phyloP scores from a whole-genome alignment of 1,140 invertebrate species.

The Anadara kagoshimensis region DNA sequence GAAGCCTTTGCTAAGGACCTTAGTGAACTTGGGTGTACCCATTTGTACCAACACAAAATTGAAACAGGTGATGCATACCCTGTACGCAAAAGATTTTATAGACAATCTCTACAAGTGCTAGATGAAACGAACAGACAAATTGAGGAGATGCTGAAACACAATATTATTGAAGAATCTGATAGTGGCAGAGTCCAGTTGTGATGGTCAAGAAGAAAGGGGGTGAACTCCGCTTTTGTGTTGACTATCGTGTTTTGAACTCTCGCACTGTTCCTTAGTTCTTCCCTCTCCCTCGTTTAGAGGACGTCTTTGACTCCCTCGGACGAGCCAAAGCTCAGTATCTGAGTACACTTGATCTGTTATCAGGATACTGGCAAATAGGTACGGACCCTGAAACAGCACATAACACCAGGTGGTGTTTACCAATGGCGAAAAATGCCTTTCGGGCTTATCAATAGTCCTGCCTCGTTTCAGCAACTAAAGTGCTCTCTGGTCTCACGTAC shows the following conservation, averaged over 20 bases:
- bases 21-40: too few species aligned
- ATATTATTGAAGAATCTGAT: slow-evolving; percentile 29
- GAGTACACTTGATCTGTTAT: slow-evolving; percentile 35
- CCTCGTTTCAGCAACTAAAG: slow-evolving; percentile 19
- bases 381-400: slow-evolving; percentile 32
- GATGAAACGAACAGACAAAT: slow-evolving; percentile 25
- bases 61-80: too few species aligned
- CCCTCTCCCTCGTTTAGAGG: slow-evolving; percentile 31
- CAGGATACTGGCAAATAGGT: slow-evolving; percentile 42
- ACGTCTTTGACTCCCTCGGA: slow-evolving; percentile 33
- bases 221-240: slow-evolving; percentile 34
- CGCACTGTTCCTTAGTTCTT: slow-evolving; percentile 22
- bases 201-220: slow-evolving; percentile 45
- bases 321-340: slow-evolving; percentile 29
- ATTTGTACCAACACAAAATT: too few species aligned
- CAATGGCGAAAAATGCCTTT: slow-evolving; percentile 39
- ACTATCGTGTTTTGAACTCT: slow-evolving; percentile 49
- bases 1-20: slow-evolving; percentile 27
- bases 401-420: slow-evolving; percentile 33
- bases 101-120: slow-evolving; percentile 10
- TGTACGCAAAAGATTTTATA: slow-evolving; percentile 14
- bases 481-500: slow-evolving; percentile 21
- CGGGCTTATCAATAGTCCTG: slow-evolving; percentile 36
- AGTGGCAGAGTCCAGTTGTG: slow-evolving; percentile 46
- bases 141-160: slow-evolving; percentile 30